A percentile compares a stretch with the other conserved stretches of the same genome.
Conservation (phyloP, 2,888 invertebrate genomes). For the Eumerus sabulonum region DNA sequence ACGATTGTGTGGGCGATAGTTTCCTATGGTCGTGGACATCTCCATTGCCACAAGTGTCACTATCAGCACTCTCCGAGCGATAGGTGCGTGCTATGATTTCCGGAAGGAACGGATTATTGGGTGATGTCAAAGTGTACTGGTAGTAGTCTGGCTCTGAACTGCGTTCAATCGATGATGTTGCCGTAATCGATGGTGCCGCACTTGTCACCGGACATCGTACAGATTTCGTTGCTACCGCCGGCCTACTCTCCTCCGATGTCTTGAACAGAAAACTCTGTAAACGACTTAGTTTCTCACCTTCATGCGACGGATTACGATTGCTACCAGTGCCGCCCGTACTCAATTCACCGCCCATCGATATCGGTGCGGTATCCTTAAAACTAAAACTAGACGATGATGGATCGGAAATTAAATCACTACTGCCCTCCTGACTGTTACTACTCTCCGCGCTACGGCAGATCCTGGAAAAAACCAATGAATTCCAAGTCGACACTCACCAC, state of each 20-base stretch:
- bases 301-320: constrained; percentile 55
- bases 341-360: constrained; percentile 76
- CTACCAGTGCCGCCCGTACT: constrained; percentile 70
- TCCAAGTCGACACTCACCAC: too few species aligned
- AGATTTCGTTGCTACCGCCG: constrained; percentile 63
- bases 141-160: constrained; percentile 72
- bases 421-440: constrained; percentile 60
- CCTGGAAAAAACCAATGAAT: too few species aligned
- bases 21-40: constrained; percentile 47
- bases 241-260: constrained; percentile 76
- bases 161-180: constrained; percentile 41
- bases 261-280: constrained; percentile 77
- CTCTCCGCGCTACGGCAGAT: constrained; percentile 61
- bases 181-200: background rate
- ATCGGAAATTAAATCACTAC: constrained; percentile 56
- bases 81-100: constrained; percentile 78
- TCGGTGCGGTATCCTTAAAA: constrained; percentile 60
- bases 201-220: constrained; percentile 40
- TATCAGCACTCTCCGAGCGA: constrained; percentile 73
- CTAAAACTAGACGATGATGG: constrained; percentile 62
- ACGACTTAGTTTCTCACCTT: constrained; percentile 72
- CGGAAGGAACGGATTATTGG: constrained; percentile 78
- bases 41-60: constrained; percentile 68
- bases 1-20: constrained; percentile 46
- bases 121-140: constrained; percentile 77